Conservation (phyloP, 1,140 invertebrate species). For the Onthophagus taurus region DNA sequence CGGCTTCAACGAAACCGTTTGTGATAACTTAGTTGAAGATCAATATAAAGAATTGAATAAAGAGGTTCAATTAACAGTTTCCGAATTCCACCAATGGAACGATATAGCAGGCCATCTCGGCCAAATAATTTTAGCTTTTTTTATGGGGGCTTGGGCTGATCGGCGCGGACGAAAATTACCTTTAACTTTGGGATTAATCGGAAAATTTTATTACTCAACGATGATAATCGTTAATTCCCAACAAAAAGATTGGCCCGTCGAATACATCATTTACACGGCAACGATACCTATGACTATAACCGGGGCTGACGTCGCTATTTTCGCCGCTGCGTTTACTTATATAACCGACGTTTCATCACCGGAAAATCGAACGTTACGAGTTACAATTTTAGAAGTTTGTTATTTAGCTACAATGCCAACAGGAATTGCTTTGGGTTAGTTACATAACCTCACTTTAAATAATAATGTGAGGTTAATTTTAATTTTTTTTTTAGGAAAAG, state of each 20-base stretch:
- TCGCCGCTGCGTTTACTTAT: conserved; percentile 62
- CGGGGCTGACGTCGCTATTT: conserved; percentile 65
- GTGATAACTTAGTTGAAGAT: conserved; percentile 47
- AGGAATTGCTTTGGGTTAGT: conserved; percentile 54
- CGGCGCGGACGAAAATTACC: conserved; percentile 57
- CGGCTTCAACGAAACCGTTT: conserved; percentile 52
- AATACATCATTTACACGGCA: conserved; percentile 62
- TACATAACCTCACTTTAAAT: too few relatives aligned
- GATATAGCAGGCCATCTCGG: conserved; percentile 57
- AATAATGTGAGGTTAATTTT: too few relatives aligned
- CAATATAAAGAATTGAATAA: conserved; percentile 46
- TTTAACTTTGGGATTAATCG: conserved; percentile 54
- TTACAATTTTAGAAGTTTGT: conserved; percentile 61
- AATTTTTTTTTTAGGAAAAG: conserved; percentile 3
- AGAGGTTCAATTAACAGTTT: conserved; percentile 56
- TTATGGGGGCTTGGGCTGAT: conserved; percentile 69
- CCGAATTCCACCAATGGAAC: conserved; percentile 65
- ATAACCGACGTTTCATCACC: conserved; percentile 57
- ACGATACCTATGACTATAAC: conserved; percentile 60
- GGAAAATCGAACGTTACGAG: conserved; percentile 54
- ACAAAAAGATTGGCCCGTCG: conserved; percentile 57
- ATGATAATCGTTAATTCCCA: conserved; percentile 60
- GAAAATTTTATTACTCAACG: conserved; percentile 62
- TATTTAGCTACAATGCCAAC: conserved; percentile 67
- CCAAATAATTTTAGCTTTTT: conserved; percentile 63